Percentiles rank a stretch among this genome's conserved stretches.
Conservation (phyloP, 2,888 invertebrate species). For the Drosophila flavopinicola region DNA sequence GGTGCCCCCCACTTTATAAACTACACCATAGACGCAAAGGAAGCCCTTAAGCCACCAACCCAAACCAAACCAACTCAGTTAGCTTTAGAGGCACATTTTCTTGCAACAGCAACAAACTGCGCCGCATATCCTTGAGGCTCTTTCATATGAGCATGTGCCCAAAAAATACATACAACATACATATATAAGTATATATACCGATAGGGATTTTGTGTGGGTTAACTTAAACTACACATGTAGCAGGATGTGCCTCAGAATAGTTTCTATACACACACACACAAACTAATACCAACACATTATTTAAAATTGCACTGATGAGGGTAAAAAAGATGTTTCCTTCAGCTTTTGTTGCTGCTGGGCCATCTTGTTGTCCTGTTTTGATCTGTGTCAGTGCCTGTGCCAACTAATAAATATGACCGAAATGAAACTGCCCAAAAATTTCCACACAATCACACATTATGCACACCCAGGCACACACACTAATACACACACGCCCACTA, state of each 20-base stretch:
- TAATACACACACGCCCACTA: slow-evolving; percentile 27
- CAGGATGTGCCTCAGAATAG: slow-evolving; percentile 69
- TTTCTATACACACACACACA: slow-evolving; percentile 30
- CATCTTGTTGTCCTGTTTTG: slow-evolving; percentile 76
- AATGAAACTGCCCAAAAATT: slow-evolving; percentile 83
- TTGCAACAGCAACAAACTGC: slow-evolving; percentile 29
- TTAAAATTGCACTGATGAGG: slow-evolving; percentile 75
- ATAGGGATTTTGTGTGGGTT: slow-evolving; percentile 38
- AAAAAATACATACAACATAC: slow-evolving; percentile 18
- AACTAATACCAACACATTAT: slow-evolving; percentile 61
- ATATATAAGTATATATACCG: slow-evolving; percentile 30
- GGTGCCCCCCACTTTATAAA: slow-evolving; percentile 7
- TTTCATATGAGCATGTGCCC: slow-evolving; percentile 36
- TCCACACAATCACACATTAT: slow-evolving; percentile 77
- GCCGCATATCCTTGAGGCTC: slow-evolving; percentile 68
- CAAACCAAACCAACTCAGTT: slow-evolving; percentile 23
- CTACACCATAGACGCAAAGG: slow-evolving; percentile 17
- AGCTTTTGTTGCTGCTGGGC: slow-evolving; percentile 29
- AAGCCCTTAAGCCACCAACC: slow-evolving; percentile 12
- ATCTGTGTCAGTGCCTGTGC: slow-evolving; percentile 69
- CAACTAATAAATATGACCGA: slow-evolving; percentile 83
- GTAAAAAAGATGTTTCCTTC: slow-evolving; percentile 76
- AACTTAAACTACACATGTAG: slow-evolving; percentile 55
- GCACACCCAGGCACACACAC: slow-evolving; percentile 43
- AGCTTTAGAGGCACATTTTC: slow-evolving; percentile 51